Conservation (phyloP, 2,888 invertebrate species). For the Terebella lapidaria region DNA sequence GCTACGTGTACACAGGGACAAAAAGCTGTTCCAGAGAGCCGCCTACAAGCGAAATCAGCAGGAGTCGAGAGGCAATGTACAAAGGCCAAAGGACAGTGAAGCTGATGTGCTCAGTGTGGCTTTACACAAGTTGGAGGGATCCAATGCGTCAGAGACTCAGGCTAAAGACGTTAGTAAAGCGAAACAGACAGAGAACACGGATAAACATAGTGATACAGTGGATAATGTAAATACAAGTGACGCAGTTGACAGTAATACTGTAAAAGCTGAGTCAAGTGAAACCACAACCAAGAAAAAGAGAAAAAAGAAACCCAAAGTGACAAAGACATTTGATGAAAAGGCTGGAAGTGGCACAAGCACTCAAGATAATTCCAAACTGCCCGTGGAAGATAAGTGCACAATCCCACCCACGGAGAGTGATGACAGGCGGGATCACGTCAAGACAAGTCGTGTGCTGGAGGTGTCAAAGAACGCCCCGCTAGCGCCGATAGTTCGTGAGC, state of each 20-base stretch:
- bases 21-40: conserved; percentile 4
- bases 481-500: background rate
- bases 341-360: background rate
- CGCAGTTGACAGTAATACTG: no score
- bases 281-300: no score
- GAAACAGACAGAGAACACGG: background rate
- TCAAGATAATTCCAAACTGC: background rate
- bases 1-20: conserved; percentile 8
- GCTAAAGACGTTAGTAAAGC: no score
- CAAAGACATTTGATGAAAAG: no score
- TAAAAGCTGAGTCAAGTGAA: no score
- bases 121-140: no score
- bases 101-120: background rate
- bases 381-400: background rate
- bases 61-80: background rate
- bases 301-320: no score
- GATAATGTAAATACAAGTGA: background rate
- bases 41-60: conserved; percentile 1
- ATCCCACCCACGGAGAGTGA: background rate
- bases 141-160: no score
- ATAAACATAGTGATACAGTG: background rate
- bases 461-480: background rate
- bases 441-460: background rate
- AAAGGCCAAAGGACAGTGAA: background rate
- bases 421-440: no score